A percentile compares a stretch with the other conserved stretches of the same genome.
Evolutionary conservation across 1,140 invertebrate genomes (phyloP).

Genomic region (Dreissena polymorpha): DNA sequence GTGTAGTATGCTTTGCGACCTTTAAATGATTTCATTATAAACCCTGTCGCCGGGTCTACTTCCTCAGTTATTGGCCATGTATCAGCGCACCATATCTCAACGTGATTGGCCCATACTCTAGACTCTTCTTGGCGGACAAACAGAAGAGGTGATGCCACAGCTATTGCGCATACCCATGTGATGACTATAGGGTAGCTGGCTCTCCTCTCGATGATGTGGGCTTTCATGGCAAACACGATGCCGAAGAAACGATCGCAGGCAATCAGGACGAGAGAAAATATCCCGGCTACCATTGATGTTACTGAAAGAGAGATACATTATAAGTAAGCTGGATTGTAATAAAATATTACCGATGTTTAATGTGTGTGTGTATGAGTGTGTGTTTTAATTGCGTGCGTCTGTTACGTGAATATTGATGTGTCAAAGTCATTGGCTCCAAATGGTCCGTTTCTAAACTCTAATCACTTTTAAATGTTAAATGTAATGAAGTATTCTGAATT

Average conservation of each 20-base stretch:
- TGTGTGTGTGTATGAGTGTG: no score
- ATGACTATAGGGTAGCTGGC: constrained; percentile 78
- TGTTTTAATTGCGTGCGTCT: no score
- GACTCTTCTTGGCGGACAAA: constrained; percentile 64
- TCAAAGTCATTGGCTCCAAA: no score
- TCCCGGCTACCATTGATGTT: constrained; percentile 80
- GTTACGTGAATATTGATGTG: no score
- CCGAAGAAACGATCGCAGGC: constrained; percentile 81
- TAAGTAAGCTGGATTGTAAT: no score
- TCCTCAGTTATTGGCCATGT: constrained; percentile 66
- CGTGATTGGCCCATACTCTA: constrained; percentile 73
- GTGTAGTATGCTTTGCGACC: constrained; percentile 78
- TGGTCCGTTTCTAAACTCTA: no score
- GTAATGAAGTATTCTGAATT: no score
- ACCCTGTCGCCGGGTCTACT: constrained; percentile 49
- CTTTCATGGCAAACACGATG: constrained; percentile 79
- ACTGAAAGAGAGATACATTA: constrained; percentile 70
- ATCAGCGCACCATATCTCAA: constrained; percentile 77
- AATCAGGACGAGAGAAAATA: constrained; percentile 81
- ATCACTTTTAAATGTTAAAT: no score
- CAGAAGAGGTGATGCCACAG: constrained; percentile 78
- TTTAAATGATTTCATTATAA: constrained; percentile 35
- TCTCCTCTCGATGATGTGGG: constrained; percentile 75
- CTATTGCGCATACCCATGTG: constrained; percentile 80
- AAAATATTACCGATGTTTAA: no score